Percentiles rank a stretch among this genome's conserved stretches.
Evolutionary conservation across 2,888 invertebrate species (phyloP).

Genomic region (Synergus itoensis): DNA sequence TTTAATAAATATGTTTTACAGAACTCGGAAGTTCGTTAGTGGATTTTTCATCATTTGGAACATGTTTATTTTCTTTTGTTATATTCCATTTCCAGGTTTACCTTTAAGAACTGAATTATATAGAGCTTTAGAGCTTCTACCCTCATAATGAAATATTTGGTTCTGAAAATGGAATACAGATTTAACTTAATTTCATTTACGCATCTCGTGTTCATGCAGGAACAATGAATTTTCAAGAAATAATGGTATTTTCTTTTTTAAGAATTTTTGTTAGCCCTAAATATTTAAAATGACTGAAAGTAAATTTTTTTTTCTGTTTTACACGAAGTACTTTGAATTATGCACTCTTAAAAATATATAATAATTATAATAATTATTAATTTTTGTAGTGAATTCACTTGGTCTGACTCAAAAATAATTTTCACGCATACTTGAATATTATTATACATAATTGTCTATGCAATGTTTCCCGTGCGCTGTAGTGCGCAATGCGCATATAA

Average conservation of each 20-base stretch:
- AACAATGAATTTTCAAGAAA: background rate
- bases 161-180: background rate
- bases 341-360: no score
- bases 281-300: no score
- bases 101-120: constrained; percentile 21
- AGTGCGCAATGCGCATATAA: no score
- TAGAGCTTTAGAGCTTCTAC: constrained; percentile 4
- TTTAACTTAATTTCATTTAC: constrained; percentile 2
- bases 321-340: no score
- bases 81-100: constrained; percentile 5
- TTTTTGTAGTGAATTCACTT: no score
- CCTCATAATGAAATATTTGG: constrained; percentile 1
- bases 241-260: background rate
- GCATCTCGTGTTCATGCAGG: background rate
- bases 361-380: no score
- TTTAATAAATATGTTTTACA: background rate
- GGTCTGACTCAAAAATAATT: no score
- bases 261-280: no score
- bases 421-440: no score
- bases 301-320: no score
- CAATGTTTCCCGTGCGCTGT: no score
- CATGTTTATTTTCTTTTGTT: constrained; percentile 4
- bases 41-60: background rate
- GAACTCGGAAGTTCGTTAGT: background rate
- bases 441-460: no score